A percentile compares a stretch with the other conserved stretches of the same genome.
Conservation (phyloP, 2,797 vertebrate species). For the Acridotheres tristis region DNA sequence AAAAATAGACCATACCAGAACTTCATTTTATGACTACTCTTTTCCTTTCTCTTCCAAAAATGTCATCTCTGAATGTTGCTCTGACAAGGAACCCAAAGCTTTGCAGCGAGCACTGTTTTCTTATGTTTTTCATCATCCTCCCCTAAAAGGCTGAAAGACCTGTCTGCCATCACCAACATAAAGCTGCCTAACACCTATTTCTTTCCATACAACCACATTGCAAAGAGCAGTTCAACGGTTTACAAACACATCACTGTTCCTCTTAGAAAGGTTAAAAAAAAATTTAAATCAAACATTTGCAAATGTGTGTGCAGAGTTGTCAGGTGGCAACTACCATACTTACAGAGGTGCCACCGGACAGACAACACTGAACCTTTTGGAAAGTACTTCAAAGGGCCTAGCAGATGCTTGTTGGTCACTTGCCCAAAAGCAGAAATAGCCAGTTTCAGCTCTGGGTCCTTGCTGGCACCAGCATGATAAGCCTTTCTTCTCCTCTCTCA, state of each 20-base stretch:
- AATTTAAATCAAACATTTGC: not conserved
- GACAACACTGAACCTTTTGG: conserved; percentile 1
- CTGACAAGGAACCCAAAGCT: not conserved
- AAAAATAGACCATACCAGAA: not conserved
- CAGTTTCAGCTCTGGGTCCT: not conserved
- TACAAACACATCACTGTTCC: not conserved
- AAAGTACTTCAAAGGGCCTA: conserved; percentile 37
- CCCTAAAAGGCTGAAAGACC: not conserved
- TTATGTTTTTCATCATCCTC: not conserved
- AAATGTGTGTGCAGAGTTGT: not conserved
- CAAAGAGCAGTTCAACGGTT: not conserved
- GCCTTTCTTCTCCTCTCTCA: not conserved
- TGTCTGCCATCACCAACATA: not conserved
- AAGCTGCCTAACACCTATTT: not conserved
- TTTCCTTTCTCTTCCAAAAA: not conserved
- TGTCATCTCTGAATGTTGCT: not conserved
- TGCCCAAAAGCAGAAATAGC: conserved; percentile 38
- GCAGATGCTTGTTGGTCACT: conserved; percentile 35
- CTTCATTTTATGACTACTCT: not conserved
- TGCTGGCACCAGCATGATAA: not conserved
- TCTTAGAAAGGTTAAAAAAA: not conserved
- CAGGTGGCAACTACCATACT: conserved; percentile 18
- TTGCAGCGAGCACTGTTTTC: not conserved
- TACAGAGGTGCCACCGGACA: conserved; percentile 25
- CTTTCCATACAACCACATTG: not conserved